phyloP scores from a whole-genome alignment of 2,888 invertebrate species.

The Leistus spinibarbis region DNA sequence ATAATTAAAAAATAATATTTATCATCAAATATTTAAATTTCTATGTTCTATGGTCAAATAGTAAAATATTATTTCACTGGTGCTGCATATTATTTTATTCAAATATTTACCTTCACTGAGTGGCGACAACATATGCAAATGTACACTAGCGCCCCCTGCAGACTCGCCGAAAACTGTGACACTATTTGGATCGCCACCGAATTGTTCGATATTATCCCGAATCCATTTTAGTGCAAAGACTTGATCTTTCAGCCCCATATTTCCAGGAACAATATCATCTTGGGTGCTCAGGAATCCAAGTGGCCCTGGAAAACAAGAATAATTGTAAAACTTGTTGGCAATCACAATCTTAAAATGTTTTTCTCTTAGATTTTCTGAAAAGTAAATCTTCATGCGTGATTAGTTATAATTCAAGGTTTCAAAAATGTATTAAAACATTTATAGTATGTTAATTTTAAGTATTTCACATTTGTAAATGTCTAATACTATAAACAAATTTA shows the following conservation, averaged over 20 bases:
- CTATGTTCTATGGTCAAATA: not conserved
- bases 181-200: constrained; percentile 55
- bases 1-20: not conserved
- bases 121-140: constrained; percentile 56
- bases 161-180: constrained; percentile 57
- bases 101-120: constrained; percentile 50
- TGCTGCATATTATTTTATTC: not conserved
- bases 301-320: constrained; percentile 52
- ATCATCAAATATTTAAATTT: not conserved
- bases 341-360: too few species aligned
- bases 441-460: not conserved
- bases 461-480: not conserved
- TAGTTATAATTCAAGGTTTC: too few species aligned
- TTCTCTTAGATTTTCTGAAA: too few species aligned
- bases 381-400: too few species aligned
- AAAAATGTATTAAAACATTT: not conserved
- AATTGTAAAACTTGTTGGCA: too few species aligned
- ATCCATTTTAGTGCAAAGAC: constrained; percentile 54
- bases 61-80: not conserved
- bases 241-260: constrained; percentile 58
- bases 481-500: not conserved
- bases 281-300: constrained; percentile 54
- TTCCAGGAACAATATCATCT: constrained; percentile 55
- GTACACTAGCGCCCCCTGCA: constrained; percentile 56
- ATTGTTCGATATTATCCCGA: constrained; percentile 52